A percentile compares a stretch with the other conserved stretches of the same genome.
These are phyloP conservation scores for Nomada fabriciana DNA, from an alignment of 2,888 invertebrate genomes.

Conservation along the genomic window DNA sequence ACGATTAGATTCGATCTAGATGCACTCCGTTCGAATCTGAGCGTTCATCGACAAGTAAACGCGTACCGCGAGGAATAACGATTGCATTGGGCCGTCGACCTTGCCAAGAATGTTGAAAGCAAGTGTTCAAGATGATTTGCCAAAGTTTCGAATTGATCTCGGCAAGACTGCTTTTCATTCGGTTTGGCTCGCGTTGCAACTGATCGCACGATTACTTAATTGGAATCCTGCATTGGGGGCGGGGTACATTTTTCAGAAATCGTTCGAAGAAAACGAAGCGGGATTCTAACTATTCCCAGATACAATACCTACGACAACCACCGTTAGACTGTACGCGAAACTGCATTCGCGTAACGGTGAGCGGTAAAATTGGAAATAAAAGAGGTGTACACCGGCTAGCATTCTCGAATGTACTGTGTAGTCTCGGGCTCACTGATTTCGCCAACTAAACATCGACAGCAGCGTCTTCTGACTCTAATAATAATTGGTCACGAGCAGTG, in stretches of 20 bases:
- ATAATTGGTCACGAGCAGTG: slow-evolving; percentile 14
- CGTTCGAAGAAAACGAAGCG: slow-evolving; percentile 6
- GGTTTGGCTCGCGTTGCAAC: too few relatives aligned
- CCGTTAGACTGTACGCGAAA: slow-evolving; percentile 66
- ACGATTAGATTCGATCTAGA: not conserved
- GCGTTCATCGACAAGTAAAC: not conserved
- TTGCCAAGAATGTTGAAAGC: not conserved
- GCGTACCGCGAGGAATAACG: not conserved
- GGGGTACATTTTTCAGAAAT: not conserved
- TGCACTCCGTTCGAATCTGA: not conserved
- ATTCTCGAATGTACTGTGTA: slow-evolving; percentile 20
- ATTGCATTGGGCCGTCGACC: not conserved
- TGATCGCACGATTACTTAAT: not conserved
- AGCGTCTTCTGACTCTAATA: slow-evolving; percentile 1
- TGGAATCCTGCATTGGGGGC: not conserved
- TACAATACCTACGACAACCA: slow-evolving; percentile 59
- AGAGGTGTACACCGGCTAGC: slow-evolving; percentile 12
- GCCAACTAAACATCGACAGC: not conserved
- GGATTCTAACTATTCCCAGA: slow-evolving; percentile 33
- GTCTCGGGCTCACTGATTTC: slow-evolving; percentile 22
- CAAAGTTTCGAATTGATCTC: not conserved
- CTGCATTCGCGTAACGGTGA: slow-evolving; percentile 65
- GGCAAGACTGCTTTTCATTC: too few relatives aligned
- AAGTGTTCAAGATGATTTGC: not conserved
- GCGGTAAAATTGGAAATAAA: slow-evolving; percentile 53